These are phyloP conservation scores for Emesis russula DNA, from an alignment of 2,888 invertebrate genomes.

Conservation along the genomic window DNA sequence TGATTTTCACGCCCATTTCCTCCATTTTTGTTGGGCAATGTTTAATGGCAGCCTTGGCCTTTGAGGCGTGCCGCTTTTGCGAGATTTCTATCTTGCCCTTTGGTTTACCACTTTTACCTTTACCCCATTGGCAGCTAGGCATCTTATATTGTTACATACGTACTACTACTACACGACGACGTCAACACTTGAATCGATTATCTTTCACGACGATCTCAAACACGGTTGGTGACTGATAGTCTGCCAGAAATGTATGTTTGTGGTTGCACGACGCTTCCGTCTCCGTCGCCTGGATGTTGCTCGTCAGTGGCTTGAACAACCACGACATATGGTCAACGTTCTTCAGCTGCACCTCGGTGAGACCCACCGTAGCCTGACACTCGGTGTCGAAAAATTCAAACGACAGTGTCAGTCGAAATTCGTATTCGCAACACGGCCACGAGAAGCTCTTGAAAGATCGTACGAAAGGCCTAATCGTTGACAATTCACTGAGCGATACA, in stretches of 20 bases:
- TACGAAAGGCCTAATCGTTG: not conserved
- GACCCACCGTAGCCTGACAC: constrained; percentile 24
- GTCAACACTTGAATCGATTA: constrained; percentile 9
- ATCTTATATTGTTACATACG: constrained; percentile 5
- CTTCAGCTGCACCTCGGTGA: not conserved
- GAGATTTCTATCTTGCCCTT: not conserved
- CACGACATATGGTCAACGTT: no score
- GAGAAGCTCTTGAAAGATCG: constrained; percentile 27
- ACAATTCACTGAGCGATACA: not conserved
- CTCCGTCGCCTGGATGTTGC: not conserved
- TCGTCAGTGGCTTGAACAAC: no score
- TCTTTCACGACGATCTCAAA: constrained; percentile 15
- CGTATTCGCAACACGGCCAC: constrained; percentile 25
- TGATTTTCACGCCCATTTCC: not conserved
- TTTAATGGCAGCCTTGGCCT: not conserved
- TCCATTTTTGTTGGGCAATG: not conserved
- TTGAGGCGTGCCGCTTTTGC: not conserved
- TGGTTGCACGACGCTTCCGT: not conserved
- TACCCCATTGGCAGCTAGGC: not conserved
- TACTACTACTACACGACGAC: not conserved
- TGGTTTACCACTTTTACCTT: not conserved
- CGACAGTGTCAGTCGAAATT: constrained; percentile 18
- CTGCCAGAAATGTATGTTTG: constrained; percentile 11
- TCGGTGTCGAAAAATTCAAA: constrained; percentile 28
- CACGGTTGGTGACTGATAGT: constrained; percentile 12